A percentile compares a stretch with the other conserved stretches of the same genome.
These are phyloP conservation scores for Acanthurus lineatus DNA, from an alignment of 2,797 vertebrate genomes.

Conservation along the genomic window DNA sequence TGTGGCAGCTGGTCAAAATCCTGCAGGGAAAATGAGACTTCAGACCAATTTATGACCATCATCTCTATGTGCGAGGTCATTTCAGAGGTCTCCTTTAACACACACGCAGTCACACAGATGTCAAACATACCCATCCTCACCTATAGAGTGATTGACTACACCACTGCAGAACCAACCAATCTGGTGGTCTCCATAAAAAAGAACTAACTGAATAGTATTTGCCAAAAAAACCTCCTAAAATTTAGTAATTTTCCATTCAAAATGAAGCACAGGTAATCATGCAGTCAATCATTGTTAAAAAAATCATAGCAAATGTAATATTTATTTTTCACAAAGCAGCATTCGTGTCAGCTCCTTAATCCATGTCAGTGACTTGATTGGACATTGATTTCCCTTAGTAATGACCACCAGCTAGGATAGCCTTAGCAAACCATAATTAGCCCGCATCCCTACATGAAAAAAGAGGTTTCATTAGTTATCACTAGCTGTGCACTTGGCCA, in stretches of 20 bases:
- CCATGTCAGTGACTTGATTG: conserved; percentile 74
- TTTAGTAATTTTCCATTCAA: conserved; percentile 27
- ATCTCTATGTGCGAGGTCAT: conserved; percentile 78
- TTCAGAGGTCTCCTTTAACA: conserved; percentile 60
- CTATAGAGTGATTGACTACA: conserved; percentile 66
- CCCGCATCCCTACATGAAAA: conserved; percentile 21
- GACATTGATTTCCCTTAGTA: conserved; percentile 79
- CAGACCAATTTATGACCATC: conserved; percentile 82
- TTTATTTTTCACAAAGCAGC: conserved; percentile 28
- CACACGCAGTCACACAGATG: conserved; percentile 45
- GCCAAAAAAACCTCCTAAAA: conserved; percentile 7
- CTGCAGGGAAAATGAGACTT: conserved; percentile 77
- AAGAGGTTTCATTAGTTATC: conserved; percentile 39
- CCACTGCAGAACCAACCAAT: conserved; percentile 41
- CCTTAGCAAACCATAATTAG: conserved; percentile 42
- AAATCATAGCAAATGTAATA: conserved; percentile 27
- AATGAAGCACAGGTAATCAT: not conserved
- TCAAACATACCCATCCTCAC: conserved; percentile 64
- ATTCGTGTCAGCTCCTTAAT: conserved; percentile 35
- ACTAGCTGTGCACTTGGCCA: conserved; percentile 11
- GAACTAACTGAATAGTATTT: conserved; percentile 14
- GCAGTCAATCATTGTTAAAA: conserved; percentile 18
- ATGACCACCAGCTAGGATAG: conserved; percentile 51
- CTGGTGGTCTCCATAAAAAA: conserved; percentile 60
- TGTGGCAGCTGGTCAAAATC: conserved; percentile 79